Conservation (phyloP, 2,888 invertebrate genomes). For the Leptopilina myrica region DNA sequence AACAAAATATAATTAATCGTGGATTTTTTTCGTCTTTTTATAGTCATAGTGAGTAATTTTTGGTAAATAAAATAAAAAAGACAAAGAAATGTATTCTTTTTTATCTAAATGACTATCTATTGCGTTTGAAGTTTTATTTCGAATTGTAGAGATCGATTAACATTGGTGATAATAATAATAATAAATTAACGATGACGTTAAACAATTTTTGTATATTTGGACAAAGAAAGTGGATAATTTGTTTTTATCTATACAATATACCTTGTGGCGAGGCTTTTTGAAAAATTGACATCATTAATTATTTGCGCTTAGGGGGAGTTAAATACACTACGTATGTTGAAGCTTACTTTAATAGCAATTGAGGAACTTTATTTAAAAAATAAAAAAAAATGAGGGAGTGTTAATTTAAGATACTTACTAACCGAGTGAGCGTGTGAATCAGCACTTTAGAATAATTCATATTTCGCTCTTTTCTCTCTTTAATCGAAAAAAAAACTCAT, state of each 20-base stretch:
- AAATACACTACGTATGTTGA: conserved; percentile 41
- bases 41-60: too few species aligned
- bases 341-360: conserved; percentile 57
- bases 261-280: conserved; percentile 19
- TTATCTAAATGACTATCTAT: conserved; percentile 14
- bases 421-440: conserved; percentile 45
- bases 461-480: not conserved
- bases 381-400: conserved; percentile 47
- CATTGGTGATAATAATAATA: not conserved
- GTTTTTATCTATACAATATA: conserved; percentile 5
- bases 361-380: conserved; percentile 55
- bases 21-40: too few species aligned
- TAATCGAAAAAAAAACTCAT: not conserved
- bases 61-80: too few species aligned
- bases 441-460: conserved; percentile 28
- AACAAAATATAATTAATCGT: not conserved
- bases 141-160: not conserved
- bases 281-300: conserved; percentile 31
- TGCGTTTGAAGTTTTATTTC: not conserved
- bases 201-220: not conserved
- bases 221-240: conserved; percentile 13
- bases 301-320: conserved; percentile 42
- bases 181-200: not conserved
- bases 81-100: too few species aligned
- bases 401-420: conserved; percentile 45